phyloP scores from a whole-genome alignment of 2,113 vertebrate genomes.

The Eudyptes chrysolophus region DNA sequence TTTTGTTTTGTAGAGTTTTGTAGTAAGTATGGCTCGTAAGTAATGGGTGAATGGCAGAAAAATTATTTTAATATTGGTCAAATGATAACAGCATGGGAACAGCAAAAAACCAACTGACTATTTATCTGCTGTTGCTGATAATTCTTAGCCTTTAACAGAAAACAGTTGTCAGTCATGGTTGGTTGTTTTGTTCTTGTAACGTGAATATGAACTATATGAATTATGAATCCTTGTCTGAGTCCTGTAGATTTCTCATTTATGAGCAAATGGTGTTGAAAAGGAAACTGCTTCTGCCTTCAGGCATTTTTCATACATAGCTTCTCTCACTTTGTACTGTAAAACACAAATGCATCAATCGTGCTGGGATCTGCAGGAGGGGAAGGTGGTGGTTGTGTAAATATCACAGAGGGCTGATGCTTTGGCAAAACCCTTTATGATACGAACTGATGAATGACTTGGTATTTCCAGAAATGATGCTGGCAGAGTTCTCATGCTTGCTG shows the following conservation, averaged over 20 bases:
- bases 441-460: neutral
- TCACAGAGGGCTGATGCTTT: neutral
- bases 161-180: neutral
- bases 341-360: neutral
- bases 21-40: neutral
- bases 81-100: neutral
- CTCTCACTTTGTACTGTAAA: neutral
- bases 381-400: neutral
- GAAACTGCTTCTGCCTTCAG: neutral
- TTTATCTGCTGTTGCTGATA: constrained; percentile 1
- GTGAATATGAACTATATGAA: neutral
- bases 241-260: neutral
- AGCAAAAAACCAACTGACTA: neutral
- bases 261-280: constrained; percentile 18
- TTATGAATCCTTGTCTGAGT: neutral
- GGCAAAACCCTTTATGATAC: neutral
- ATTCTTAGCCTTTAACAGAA: neutral
- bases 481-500: rapidly evolving
- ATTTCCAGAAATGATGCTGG: neutral
- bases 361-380: neutral
- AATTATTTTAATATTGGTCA: neutral
- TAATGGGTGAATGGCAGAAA: neutral
- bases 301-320: neutral
- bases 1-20: neutral
- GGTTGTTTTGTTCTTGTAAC: neutral